Percentiles rank a stretch among this genome's conserved stretches.
Conservation (phyloP, 2,797 vertebrate species). For the Paedocypris micromegethes region DNA sequence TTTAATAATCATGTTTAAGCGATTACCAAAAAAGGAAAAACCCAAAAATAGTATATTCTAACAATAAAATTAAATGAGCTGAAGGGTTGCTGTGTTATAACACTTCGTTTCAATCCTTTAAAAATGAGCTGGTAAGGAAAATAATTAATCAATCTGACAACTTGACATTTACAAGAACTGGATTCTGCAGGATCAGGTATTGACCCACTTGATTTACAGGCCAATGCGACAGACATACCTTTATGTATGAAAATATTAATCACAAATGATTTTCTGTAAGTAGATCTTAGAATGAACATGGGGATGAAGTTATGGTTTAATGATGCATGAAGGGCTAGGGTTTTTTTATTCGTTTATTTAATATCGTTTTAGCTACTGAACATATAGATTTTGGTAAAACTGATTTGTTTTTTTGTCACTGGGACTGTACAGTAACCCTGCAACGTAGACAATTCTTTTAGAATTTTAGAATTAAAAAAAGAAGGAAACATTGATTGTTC, state of each 20-base stretch:
- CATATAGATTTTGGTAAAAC: conserved; percentile 11
- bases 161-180: neutral
- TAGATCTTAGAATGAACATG: conserved; percentile 16
- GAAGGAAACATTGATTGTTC: neutral
- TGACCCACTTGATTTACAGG: conserved; percentile 4
- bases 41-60: no score
- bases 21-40: no score
- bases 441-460: conserved; percentile 17
- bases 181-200: neutral
- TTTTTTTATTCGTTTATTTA: conserved; percentile 6
- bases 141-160: no score
- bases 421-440: conserved; percentile 14
- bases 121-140: no score
- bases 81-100: no score
- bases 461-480: neutral
- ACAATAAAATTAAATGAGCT: no score
- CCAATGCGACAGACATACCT: conserved; percentile 11
- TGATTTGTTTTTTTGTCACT: conserved; percentile 6
- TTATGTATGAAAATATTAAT: neutral
- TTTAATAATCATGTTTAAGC: no score
- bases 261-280: conserved; percentile 14
- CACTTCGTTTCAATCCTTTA: no score
- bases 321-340: conserved; percentile 13
- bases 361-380: conserved; percentile 2
- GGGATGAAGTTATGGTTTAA: conserved; percentile 9